Evolutionary conservation across 2,113 vertebrate species (phyloP), one percentile per base, ranked within the genome.

Genomic region (Cyanistes caeruleus): DNA sequence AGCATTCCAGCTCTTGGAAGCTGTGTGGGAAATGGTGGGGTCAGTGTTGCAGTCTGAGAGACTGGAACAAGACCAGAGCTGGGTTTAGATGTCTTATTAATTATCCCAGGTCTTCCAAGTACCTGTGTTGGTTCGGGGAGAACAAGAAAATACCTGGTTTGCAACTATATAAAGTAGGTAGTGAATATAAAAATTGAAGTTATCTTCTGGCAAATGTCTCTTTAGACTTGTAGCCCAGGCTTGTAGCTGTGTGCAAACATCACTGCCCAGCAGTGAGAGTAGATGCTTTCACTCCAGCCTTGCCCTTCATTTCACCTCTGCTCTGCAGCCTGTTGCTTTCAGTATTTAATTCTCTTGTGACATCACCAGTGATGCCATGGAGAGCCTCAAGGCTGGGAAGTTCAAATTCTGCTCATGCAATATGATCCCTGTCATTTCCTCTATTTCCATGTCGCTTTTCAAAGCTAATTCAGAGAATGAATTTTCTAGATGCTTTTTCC

Each of bases 141-240:
- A 64, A 9, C 35, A 55, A 27, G 30, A 21, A 31, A 70, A 60
- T 9, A 4, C 5, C 22, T 51, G 13, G 13, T 7, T 56, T 79
- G n/a, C 9, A 60, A 1, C 5, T 8, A 0, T 6, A 9, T 11
- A 16, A 55, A 69, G 41, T 3, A 33, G 31, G 5, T 4, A 63
- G 65, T 17, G 11, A 77, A 53, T 22, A 31, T 9, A 49, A 62
- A 67, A 55, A 31, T 2, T 21, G 13, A 3, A 10, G 2, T 33
- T 35, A 13, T 43, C 30, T 60, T 43, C 24, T 62, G 44, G 67
- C 14, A 64, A 4, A 17, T 30, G 23, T 51, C 22, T 28, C 30
- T 56, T 39, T 1, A 23, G 15, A 16, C 39, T 70, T 28, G 25
- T 6, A 7, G 13, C 19, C 15, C 21, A 9, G 31, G 46, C 5